Base-by-base conservation (phyloP, 35 echinoderm and acorn worm genomes). In the Heliocidaris erythrogramma region DNA sequence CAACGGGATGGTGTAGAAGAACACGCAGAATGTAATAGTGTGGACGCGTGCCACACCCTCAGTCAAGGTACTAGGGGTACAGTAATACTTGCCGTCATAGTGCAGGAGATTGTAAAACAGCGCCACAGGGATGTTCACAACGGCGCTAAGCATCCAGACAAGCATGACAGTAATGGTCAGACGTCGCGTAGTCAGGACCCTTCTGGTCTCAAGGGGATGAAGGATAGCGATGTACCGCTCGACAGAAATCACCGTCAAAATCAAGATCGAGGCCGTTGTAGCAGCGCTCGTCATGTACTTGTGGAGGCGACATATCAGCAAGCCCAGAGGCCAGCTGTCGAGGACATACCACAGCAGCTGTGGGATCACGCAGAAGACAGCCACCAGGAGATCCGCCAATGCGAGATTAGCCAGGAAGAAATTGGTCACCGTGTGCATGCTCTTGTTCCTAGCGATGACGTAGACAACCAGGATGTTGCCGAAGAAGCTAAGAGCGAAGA, bases 221-320 rank as follows among this genome's bases (percentile, higher is more conserved):
- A 97, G 85, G 11, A 98, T 98, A 8, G 97, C 97, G 90, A 98
- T 97, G 92, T 97, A 98, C 31, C 97, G 89, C 93, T 98, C 97
- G 6, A 95, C 94, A 31, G 97, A 96, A 16, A 98, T 98, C 59
- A 98, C 96, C 32, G 94, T 95, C 32, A 98, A 92, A 59, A 98
- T 94, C 24, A 97, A 59, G 27, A 98, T 98, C 7, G 97, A 98
- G 4, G 96, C 92, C 6, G 92, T 88, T 5, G 97, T 96, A 11
- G 97, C 97, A 27, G 94, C 94, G 49, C 95, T 96, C 8, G 94
- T 94, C 85, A 95, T 85, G 87, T 96, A 98, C 24, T 94, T 31
- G 31, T 96, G 93, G 9, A 94, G 47, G 47, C 94, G 95, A 30
- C 97, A 98, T 8, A 98, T 91, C 12, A 95, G 86, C 9, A 94